Conservation (phyloP, 2,113 vertebrate genomes). For the Rhea pennata region DNA sequence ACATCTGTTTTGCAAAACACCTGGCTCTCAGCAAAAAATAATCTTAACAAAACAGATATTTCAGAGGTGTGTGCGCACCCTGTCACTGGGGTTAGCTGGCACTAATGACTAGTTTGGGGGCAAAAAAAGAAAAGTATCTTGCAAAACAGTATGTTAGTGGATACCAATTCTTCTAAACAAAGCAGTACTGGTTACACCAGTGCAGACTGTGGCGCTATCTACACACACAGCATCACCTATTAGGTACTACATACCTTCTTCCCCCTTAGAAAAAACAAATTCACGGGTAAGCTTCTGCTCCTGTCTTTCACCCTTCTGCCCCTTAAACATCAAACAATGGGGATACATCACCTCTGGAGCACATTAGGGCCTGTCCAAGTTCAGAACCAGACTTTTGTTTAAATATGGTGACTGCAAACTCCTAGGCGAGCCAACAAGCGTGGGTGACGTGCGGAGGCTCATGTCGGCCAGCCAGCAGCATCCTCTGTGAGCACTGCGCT, state of each 20-base stretch:
- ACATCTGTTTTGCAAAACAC: neutral
- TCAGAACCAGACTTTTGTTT: neutral
- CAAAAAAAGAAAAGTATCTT: neutral
- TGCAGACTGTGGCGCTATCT: neutral
- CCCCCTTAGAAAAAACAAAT: neutral
- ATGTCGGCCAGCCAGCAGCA: neutral
- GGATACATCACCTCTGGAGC: neutral
- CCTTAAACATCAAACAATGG: neutral
- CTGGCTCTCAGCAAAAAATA: neutral
- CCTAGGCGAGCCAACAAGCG: neutral
- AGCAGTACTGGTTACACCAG: neutral
- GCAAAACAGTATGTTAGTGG: neutral
- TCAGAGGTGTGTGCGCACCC: neutral
- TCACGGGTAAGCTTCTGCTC: neutral
- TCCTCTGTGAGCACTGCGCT: neutral
- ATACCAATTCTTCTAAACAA: neutral
- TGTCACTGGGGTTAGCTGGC: neutral
- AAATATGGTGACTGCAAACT: neutral
- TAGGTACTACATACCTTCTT: neutral
- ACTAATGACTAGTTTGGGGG: neutral
- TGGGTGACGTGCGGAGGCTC: neutral
- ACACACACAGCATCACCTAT: neutral
- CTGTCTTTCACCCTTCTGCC: neutral
- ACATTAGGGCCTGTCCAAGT: neutral
- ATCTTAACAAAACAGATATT: neutral